Percentiles rank a stretch among this genome's conserved stretches.
Evolutionary conservation across 2,113 vertebrate species (phyloP).

Genomic region (Octodon degus): DNA sequence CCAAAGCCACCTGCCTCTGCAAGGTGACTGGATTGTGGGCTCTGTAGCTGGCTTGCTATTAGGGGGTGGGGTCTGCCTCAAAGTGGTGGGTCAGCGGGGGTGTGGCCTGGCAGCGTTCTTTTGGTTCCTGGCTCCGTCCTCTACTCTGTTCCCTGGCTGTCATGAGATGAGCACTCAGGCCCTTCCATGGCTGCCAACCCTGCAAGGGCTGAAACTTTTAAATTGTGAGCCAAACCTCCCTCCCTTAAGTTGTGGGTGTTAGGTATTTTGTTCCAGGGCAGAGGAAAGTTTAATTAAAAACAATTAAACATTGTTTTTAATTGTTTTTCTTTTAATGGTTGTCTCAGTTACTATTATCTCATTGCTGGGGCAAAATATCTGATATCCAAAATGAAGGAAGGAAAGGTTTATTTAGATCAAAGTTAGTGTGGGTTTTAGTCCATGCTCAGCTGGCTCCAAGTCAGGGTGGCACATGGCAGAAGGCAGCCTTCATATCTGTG

Average conservation of each 20-base stretch:
- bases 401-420: too few relatives aligned
- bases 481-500: too few relatives aligned
- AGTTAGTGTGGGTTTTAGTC: too few relatives aligned
- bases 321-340: not conserved
- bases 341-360: too few relatives aligned
- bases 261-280: not conserved
- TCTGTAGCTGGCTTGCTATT: too few relatives aligned
- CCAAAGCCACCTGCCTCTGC: not conserved
- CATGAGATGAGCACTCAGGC: not conserved
- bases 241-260: not conserved
- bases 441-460: too few relatives aligned
- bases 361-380: too few relatives aligned
- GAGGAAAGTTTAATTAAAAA: too few relatives aligned
- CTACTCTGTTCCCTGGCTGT: not conserved
- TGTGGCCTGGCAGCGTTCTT: not conserved
- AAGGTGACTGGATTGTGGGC: not conserved
- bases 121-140: not conserved
- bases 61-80: not conserved
- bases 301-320: not conserved
- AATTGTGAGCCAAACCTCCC: not conserved
- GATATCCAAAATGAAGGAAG: too few relatives aligned
- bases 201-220: not conserved
- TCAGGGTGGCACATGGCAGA: too few relatives aligned
- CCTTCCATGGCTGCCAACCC: not conserved
- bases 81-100: not conserved